phyloP scores from a whole-genome alignment of 1,140 invertebrate genomes.

The Hylyphantes graminicola region DNA sequence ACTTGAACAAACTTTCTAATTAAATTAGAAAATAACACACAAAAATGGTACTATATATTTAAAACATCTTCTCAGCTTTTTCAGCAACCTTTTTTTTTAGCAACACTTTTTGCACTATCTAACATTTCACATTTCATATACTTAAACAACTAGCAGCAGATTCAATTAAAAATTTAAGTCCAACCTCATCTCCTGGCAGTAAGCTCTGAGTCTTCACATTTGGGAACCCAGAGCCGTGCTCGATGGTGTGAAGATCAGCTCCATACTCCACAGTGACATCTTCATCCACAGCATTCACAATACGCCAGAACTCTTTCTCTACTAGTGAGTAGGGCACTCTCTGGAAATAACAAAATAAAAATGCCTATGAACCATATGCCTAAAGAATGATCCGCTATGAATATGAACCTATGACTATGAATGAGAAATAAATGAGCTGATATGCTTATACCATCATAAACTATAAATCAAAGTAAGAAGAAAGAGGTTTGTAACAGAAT shows the following conservation, averaged over 20 bases:
- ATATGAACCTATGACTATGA: too few relatives aligned
- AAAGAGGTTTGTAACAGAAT: too few relatives aligned
- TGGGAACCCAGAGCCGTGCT: slow-evolving; percentile 98
- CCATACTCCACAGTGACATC: slow-evolving; percentile 99
- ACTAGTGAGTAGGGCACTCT: slow-evolving; percentile 86
- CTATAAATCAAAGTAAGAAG: too few relatives aligned
- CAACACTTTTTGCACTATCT: too few relatives aligned
- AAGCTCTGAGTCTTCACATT: slow-evolving; percentile 79
- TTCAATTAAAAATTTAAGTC: background rate
- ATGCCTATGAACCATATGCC: too few relatives aligned
- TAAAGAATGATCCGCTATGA: too few relatives aligned
- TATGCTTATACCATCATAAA: too few relatives aligned
- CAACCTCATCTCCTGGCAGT: slow-evolving; percentile 71
- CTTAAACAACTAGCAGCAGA: background rate
- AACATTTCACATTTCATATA: too few relatives aligned
- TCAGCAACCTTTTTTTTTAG: too few relatives aligned
- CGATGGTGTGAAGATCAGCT: slow-evolving; percentile 97
- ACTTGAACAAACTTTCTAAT: background rate
- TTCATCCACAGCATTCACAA: slow-evolving; percentile 96
- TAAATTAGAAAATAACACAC: background rate
- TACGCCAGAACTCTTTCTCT: slow-evolving; percentile 98
- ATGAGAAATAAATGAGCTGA: too few relatives aligned
- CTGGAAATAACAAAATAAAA: too few relatives aligned
- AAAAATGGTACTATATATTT: background rate
- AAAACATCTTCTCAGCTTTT: too few relatives aligned